These are phyloP conservation scores for Liasis olivaceus DNA, from an alignment of 2,797 vertebrate species.

Conservation along the genomic window DNA sequence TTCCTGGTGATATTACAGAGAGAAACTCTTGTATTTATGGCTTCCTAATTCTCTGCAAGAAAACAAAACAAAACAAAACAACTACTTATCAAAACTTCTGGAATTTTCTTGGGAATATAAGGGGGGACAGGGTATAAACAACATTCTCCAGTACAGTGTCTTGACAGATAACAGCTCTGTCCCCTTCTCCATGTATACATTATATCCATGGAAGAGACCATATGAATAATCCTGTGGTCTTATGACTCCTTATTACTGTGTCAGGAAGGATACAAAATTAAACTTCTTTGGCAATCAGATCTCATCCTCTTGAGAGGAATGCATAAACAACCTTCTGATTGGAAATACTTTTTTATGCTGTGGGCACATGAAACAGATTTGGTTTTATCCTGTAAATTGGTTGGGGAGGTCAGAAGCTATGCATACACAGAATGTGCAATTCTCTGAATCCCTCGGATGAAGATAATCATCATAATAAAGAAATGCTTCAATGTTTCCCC, in stretches of 20 bases:
- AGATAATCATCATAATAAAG: neutral
- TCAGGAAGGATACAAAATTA: neutral
- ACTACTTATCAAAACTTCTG: neutral
- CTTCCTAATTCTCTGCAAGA: neutral
- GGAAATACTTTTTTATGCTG: neutral
- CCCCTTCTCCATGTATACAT: neutral
- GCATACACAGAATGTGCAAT: neutral
- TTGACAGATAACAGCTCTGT: too few species aligned
- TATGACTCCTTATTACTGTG: neutral
- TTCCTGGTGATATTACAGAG: neutral
- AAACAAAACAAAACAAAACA: too few species aligned
- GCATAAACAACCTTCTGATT: neutral
- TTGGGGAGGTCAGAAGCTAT: neutral
- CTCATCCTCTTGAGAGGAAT: neutral
- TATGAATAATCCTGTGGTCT: neutral
- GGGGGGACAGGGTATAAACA: neutral
- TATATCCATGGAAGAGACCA: neutral
- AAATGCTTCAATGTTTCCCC: neutral
- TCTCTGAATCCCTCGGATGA: neutral
- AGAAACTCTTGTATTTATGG: neutral
- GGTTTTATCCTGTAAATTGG: neutral
- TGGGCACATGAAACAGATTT: neutral
- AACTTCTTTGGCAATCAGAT: neutral
- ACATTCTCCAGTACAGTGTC: neutral
- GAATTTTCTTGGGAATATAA: neutral